Percentiles rank a stretch among this genome's conserved stretches.
Conservation (phyloP, 2,797 vertebrate genomes). For the Danio aesculapii region DNA sequence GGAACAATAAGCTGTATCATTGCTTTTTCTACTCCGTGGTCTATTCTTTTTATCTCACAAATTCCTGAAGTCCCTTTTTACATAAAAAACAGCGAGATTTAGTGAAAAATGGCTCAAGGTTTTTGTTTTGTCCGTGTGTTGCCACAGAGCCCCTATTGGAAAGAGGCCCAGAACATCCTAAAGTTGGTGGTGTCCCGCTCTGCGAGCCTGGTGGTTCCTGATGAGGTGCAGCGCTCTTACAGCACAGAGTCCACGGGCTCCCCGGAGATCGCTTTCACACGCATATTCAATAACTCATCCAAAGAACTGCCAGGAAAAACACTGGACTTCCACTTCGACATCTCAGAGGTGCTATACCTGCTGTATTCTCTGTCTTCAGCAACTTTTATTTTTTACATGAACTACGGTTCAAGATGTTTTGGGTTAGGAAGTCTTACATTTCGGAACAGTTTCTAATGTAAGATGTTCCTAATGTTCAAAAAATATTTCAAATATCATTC, state of each 20-base stretch:
- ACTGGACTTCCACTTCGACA: constrained; percentile 99
- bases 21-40: constrained; percentile 48
- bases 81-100: background rate
- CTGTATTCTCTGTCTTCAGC: background rate
- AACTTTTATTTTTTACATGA: background rate
- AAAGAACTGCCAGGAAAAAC: constrained; percentile 98
- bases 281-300: constrained; percentile 97
- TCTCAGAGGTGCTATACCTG: constrained; percentile 88
- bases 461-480: too few relatives aligned
- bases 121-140: constrained; percentile 46
- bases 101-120: constrained; percentile 1
- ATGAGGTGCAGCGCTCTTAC: constrained; percentile 92
- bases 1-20: constrained; percentile 1
- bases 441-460: too few relatives aligned
- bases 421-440: background rate
- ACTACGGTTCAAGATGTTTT: background rate
- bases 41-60: constrained; percentile 36
- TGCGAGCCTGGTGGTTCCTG: constrained; percentile 96
- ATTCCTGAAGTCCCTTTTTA: background rate
- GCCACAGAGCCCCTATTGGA: constrained; percentile 96
- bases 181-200: constrained; percentile 98
- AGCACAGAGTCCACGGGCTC: constrained; percentile 88
- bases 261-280: constrained; percentile 95
- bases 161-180: constrained; percentile 97
- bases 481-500: too few relatives aligned